A percentile compares a stretch with the other conserved stretches of the same genome.
phyloP scores from a whole-genome alignment of 2,888 invertebrate species.

The Tubulanus polymorphus region DNA sequence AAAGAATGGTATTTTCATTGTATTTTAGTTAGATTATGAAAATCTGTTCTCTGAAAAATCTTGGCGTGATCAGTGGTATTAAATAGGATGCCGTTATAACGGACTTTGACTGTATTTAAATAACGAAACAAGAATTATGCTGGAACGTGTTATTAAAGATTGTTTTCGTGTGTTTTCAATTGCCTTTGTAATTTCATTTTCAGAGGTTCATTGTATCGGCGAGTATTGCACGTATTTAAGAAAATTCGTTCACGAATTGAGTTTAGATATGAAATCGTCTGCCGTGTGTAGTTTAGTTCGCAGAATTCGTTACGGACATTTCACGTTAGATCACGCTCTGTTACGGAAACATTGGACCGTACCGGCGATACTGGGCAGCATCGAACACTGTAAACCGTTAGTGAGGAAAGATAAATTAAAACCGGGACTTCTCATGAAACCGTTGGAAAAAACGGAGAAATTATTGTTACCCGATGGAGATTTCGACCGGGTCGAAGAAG shows the following conservation, averaged over 20 bases:
- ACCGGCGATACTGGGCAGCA: constrained; percentile 32
- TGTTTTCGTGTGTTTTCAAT: neutral
- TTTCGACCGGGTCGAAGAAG: neutral
- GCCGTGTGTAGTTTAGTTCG: constrained; percentile 78
- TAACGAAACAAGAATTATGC: no score
- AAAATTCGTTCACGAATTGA: constrained; percentile 77
- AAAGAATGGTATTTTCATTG: no score
- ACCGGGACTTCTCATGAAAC: constrained; percentile 8
- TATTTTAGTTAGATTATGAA: no score
- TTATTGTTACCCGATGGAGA: neutral
- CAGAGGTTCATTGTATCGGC: constrained; percentile 83
- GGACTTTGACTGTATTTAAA: no score
- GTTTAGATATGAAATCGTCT: constrained; percentile 69
- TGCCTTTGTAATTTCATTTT: constrained; percentile 12
- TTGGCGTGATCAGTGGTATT: no score
- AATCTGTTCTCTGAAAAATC: no score
- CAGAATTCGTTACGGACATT: constrained; percentile 79
- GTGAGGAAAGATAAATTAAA: constrained; percentile 22
- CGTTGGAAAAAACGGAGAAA: neutral
- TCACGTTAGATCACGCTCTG: constrained; percentile 70
- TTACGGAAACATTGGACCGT: constrained; percentile 68
- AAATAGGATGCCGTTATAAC: no score
- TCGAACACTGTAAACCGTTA: constrained; percentile 25
- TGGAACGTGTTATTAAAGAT: neutral
- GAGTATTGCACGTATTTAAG: constrained; percentile 70